Base-by-base conservation (phyloP, 2,888 invertebrate species). In the Atherix ibis region DNA sequence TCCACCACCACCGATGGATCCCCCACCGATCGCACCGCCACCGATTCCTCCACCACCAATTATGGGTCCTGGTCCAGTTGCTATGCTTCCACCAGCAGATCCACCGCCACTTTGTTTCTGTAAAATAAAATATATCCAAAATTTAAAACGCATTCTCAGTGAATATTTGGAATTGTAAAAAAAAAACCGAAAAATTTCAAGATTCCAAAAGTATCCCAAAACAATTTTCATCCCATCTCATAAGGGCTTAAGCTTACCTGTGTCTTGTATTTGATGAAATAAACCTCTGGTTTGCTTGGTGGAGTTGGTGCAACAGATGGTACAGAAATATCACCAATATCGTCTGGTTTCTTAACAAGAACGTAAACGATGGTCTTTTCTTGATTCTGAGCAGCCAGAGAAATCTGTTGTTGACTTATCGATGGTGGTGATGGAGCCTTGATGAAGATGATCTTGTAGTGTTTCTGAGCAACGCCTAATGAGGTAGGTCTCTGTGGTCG, bases 391-490 rank as follows among this genome's bases (percentile, higher is more conserved):
- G 76, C 73, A 56, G 80, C 76, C 19, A 77, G 60, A 16, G 84
- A 83, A 44, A 85, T 81, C 43, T 80, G 71, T 43, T 85, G 85
- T 1, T 76, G 82, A 42, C 77, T 75, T 38, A 83, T 83, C 40
- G 81, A 73, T 40, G 82, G 83, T 40, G 82, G 74, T 48, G 83
- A 74, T 49, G 85, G 85, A 34, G 85, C 85, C 68, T 87, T 87
- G 64, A 87, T 87, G 72, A 87, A 87, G 65, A 87, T 84, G 58
- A 87, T 87, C 57, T 87, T 85, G 72, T 87, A 84, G 61, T 85
- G 84, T 51, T 85, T 85, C 62, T 84, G 84, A 29, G 84, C 71
- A 43, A 79, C 76, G 31, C 76, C 75, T 46, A 80, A 72, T 9
- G 72, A 30, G 12, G 18, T n/a, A 12, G 17, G 30, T 48, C 76